A percentile compares a stretch with the other conserved stretches of the same genome.
Conservation (phyloP, 2,888 invertebrate genomes). For the Campoletis raptor region DNA sequence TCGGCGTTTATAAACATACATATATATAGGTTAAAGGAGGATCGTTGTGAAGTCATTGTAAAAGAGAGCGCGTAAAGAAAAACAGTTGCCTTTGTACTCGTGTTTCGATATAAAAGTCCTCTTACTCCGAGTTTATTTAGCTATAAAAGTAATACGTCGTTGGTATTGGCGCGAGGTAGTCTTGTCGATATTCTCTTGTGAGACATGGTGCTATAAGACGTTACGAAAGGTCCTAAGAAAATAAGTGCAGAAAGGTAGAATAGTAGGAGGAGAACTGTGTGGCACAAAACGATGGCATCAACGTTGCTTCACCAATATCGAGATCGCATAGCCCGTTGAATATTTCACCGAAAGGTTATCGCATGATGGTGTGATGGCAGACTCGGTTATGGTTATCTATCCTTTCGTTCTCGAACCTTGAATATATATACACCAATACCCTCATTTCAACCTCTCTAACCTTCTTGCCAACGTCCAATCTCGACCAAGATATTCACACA, state of each 20-base stretch:
- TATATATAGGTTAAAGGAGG: background rate
- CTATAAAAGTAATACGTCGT: background rate
- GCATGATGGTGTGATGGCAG: slow-evolving; percentile 19
- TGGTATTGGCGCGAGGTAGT: background rate
- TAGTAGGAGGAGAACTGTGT: background rate
- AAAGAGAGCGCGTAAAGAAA: background rate
- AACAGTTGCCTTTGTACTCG: background rate
- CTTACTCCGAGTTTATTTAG: slow-evolving; percentile 17
- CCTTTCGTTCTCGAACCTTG: background rate
- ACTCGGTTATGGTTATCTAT: slow-evolving; percentile 17
- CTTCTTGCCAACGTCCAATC: slow-evolving; percentile 27
- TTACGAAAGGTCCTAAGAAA: background rate
- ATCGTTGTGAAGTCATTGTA: background rate
- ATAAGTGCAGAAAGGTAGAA: background rate
- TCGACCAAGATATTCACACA: slow-evolving; percentile 78
- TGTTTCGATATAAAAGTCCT: background rate
- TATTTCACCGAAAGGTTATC: slow-evolving; percentile 22
- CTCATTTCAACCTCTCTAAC: slow-evolving; percentile 5
- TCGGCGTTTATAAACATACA: background rate
- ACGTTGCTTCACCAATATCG: slow-evolving; percentile 5
- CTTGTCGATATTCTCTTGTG: slow-evolving; percentile 1
- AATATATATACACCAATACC: slow-evolving; percentile 8
- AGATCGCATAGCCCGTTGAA: slow-evolving; percentile 1
- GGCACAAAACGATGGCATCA: slow-evolving; percentile 18
- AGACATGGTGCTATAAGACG: background rate